phyloP scores from a whole-genome alignment of 1,140 invertebrate species.

The Anastrepha ludens region DNA sequence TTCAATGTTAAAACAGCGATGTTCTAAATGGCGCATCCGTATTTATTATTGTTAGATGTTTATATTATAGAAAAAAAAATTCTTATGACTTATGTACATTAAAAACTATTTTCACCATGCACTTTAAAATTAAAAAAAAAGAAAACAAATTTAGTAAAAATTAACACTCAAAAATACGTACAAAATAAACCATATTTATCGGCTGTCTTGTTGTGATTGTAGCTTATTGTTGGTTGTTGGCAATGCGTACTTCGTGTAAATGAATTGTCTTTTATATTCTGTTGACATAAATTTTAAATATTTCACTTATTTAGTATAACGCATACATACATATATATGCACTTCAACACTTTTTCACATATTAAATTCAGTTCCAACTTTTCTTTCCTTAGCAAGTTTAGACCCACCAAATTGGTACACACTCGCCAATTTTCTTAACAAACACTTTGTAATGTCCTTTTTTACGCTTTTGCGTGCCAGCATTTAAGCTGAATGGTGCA shows the following conservation, averaged over 20 bases:
- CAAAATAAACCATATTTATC: slow-evolving; percentile 74
- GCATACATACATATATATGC: background rate
- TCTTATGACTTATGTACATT: too few species aligned
- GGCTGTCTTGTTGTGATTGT: slow-evolving; percentile 56
- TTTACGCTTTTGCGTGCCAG: background rate
- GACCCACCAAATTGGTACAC: background rate
- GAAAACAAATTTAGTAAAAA: background rate
- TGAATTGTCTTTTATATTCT: background rate
- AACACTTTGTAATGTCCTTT: slow-evolving; percentile 19
- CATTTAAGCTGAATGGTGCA: background rate
- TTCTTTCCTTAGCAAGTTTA: background rate
- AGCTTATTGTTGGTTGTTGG: background rate
- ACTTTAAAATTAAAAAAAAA: background rate
- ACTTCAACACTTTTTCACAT: slow-evolving; percentile 7
- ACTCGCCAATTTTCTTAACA: background rate
- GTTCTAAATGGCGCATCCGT: too few species aligned
- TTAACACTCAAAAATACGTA: slow-evolving; percentile 64
- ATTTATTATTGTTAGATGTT: too few species aligned
- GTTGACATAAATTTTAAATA: background rate
- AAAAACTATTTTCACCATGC: background rate
- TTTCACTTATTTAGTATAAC: background rate
- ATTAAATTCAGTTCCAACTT: slow-evolving; percentile 20
- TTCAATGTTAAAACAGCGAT: too few species aligned
- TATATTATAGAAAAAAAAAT: too few species aligned
- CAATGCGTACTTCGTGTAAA: slow-evolving; percentile 28